These are phyloP conservation scores for Cydia pomonella DNA, from an alignment of 1,140 invertebrate genomes.

Conservation along the genomic window DNA sequence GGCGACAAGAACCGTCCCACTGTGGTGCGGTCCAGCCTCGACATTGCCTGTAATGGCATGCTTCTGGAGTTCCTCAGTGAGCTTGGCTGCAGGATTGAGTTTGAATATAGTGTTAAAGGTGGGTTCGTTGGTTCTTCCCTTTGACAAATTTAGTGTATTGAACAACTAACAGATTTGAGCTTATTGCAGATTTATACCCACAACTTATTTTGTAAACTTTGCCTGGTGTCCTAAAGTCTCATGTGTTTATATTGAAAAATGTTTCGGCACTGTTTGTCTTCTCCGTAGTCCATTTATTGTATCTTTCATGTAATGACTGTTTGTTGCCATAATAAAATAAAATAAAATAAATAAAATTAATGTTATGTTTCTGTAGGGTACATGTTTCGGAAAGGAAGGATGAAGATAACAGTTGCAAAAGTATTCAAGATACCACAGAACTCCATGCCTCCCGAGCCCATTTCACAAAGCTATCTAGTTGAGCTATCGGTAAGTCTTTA, in stretches of 20 bases:
- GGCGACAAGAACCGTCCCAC: constrained; percentile 93
- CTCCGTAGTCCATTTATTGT: no score
- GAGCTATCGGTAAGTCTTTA: constrained; percentile 89
- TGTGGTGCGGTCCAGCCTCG: constrained; percentile 93
- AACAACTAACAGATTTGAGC: background rate
- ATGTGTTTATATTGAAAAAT: no score
- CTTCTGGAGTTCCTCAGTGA: constrained; percentile 96
- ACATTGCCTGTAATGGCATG: constrained; percentile 94
- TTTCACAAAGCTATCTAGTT: constrained; percentile 96
- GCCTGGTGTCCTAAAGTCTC: no score
- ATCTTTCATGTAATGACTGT: no score
- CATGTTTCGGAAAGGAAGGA: constrained; percentile 97
- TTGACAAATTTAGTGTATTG: no score
- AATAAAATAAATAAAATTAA: background rate
- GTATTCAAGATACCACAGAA: constrained; percentile 90
- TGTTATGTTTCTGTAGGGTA: constrained; percentile 82
- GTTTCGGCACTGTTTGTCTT: no score
- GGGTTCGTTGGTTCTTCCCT: constrained; percentile 39
- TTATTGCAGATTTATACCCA: background rate
- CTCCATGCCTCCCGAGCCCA: constrained; percentile 87
- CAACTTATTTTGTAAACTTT: background rate
- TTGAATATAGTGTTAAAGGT: constrained; percentile 95
- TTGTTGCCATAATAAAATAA: no score
- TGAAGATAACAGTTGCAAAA: constrained; percentile 98
- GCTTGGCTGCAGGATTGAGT: constrained; percentile 94